Base-by-base conservation (phyloP, 2,797 vertebrate species). In the Mus caroli region DNA sequence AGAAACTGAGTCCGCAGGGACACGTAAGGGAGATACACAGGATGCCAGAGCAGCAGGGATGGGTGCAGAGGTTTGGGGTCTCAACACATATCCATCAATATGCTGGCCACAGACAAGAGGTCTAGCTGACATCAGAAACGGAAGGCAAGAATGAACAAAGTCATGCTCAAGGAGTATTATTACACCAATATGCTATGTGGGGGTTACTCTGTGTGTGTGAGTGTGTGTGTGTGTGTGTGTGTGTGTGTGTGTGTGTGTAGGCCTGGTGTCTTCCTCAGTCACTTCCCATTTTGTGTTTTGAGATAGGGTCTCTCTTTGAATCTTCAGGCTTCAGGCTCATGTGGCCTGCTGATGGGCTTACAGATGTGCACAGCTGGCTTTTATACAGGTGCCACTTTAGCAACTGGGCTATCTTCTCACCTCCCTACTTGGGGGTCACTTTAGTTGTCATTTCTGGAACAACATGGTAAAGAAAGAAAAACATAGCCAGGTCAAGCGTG, bases 361-460 rank as follows among this genome's bases (percentile, higher is more conserved):
- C 69, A 58, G 52, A 43, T 58, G 3, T 43, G 52, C 17, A 26
- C n/a, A 20, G 52, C 52, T 54, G 50, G 69, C 9, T 58, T 13
- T 75, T 20, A 13, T 37, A 43, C 13, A 26, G 26, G 15, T 75
- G 37, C 69, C 6, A 40, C 54, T 22, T 14, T 6, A 76, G 52
- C 54, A 43, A 6, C 71, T 20, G 37, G 9, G 54, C 11, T 20
- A 24, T 76, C 26, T 46, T 54, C 69, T 10, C 37, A 15, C n/a
- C 87, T 56, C 54, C 26, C 22, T 69, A 11, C 64, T 37, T 64
- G 62, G 78, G 34, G 31, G 34, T 58, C 60, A 34, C 34, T 85
- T 87, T 76, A 88, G 56, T 52, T 40, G 26, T 52, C 34, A 69
- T 67, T 90, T 94, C 88, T 46, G 50, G 31, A 90, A 92, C 8